These are phyloP conservation scores for Dendrolimus kikuchii DNA, from an alignment of 1,140 invertebrate genomes.

Conservation along the genomic window DNA sequence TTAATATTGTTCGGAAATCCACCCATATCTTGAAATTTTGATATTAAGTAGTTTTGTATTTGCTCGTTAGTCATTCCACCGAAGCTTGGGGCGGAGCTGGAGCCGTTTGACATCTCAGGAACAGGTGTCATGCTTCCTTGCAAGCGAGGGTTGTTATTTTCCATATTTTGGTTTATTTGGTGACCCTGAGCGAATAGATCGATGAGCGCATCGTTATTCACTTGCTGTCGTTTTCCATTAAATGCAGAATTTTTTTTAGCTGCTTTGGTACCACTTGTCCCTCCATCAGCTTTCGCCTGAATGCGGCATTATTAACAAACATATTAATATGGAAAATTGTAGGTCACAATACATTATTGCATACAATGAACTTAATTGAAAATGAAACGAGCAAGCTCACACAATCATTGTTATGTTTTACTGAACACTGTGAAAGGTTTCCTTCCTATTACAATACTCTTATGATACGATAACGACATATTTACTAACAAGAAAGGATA, in stretches of 20 bases:
- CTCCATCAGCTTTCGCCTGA: slow-evolving; percentile 18
- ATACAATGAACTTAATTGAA: background rate
- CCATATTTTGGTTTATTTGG: slow-evolving; percentile 30
- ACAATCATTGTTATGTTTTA: background rate
- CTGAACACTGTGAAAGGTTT: slow-evolving; percentile 1
- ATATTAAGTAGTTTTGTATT: slow-evolving; percentile 54
- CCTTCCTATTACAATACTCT: background rate
- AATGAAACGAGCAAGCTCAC: slow-evolving; percentile 1
- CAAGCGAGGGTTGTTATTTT: slow-evolving; percentile 42
- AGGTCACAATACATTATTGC: background rate
- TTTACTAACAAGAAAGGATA: too few species aligned
- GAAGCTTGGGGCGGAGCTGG: slow-evolving; percentile 35
- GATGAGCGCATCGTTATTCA: slow-evolving; percentile 43
- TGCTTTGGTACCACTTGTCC: slow-evolving; percentile 13
- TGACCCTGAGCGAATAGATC: slow-evolving; percentile 34
- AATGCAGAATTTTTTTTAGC: slow-evolving; percentile 16
- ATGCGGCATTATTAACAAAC: slow-evolving; percentile 25
- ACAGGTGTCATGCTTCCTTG: slow-evolving; percentile 25
- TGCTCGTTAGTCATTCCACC: slow-evolving; percentile 49
- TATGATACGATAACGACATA: too few species aligned
- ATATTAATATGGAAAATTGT: slow-evolving; percentile 8
- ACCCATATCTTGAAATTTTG: slow-evolving; percentile 50
- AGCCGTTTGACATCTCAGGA: slow-evolving; percentile 17
- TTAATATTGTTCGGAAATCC: slow-evolving; percentile 21
- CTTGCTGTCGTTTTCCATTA: slow-evolving; percentile 34